These are phyloP conservation scores for Dendroctonus valens DNA, from an alignment of 1,140 invertebrate species.

Conservation along the genomic window DNA sequence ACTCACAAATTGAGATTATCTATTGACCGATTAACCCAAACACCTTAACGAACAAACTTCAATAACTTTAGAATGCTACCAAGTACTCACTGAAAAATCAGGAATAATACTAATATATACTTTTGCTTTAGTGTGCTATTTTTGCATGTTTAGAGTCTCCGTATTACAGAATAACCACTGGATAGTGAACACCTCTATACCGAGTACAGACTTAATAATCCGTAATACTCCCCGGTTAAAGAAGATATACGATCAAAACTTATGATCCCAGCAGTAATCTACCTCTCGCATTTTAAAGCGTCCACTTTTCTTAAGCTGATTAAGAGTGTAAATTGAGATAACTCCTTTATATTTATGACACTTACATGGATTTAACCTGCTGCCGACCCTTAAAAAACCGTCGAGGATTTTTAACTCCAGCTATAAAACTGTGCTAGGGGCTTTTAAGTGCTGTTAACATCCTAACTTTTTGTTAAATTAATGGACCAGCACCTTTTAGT, in stretches of 20 bases:
- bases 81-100: too few relatives aligned
- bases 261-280: conserved; percentile 47
- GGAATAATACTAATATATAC: too few relatives aligned
- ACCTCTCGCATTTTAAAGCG: conserved; percentile 51
- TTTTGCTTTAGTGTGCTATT: too few relatives aligned
- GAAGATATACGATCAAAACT: conserved; percentile 43
- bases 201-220: conserved; percentile 7
- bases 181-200: too few relatives aligned
- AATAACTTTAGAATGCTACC: too few relatives aligned
- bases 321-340: conserved; percentile 53
- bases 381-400: conserved; percentile 35
- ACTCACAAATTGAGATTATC: too few relatives aligned
- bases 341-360: conserved; percentile 52
- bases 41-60: too few relatives aligned
- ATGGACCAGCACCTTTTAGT: conserved; percentile 45
- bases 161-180: too few relatives aligned
- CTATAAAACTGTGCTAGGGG: conserved; percentile 34
- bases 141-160: too few relatives aligned
- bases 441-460: conserved; percentile 40
- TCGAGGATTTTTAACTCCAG: conserved; percentile 36
- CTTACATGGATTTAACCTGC: conserved; percentile 50
- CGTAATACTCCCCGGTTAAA: conserved; percentile 33
- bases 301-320: conserved; percentile 53
- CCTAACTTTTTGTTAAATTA: conserved; percentile 46
- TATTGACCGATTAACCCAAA: too few relatives aligned